Base-by-base conservation (phyloP, 1,140 invertebrate species). In the Diuraphis noxia region DNA sequence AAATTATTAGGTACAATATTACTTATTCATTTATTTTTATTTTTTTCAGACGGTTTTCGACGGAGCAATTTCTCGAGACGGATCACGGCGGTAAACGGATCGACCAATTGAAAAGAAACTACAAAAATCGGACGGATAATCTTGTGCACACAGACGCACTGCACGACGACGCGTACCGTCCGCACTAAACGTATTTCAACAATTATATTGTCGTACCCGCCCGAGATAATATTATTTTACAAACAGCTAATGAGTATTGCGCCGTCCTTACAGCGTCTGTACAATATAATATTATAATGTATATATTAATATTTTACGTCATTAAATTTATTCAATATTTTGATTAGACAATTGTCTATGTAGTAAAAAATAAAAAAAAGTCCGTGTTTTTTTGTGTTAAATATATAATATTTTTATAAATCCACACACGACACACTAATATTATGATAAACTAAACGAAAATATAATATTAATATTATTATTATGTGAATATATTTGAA, bases 61-160 rank as follows among this genome's bases (percentile, higher is more conserved):
- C 56, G 56, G 5, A 7, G 30, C 56, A 6, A 72, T n/a, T 72
- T 72, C 9, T 72, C 56, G 30, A 72, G 56, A 13, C 56, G 56
- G 56, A 13, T 72, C n/a, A n/a, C 30, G 17, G 56, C n/a, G 30
- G n/a, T n/a, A 17, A 72, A 72, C 56, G 56, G 30, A 72, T n/a
- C 56, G 30, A 30, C 13, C 56, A 9, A 63, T 63, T 10, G 56
- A 72, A 72, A 72, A 72, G n/a, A n/a, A 72, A 72, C 56, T 72
- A 72, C 56, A 34, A 72, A 72, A 72, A 72, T 72, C 56, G 56
- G 56, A 72, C 56, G 56, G 56, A 72, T n/a, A 72, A 72, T 72
- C 30, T 72, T 72, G 30, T 72, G n/a, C 56, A 72, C 30, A 72
- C 30, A 72, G 4, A n/a, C n/a, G 30, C n/a, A 72, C 56, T 72